Conservation (phyloP, 2,113 vertebrate genomes). For the Syngnathus scovelli region DNA sequence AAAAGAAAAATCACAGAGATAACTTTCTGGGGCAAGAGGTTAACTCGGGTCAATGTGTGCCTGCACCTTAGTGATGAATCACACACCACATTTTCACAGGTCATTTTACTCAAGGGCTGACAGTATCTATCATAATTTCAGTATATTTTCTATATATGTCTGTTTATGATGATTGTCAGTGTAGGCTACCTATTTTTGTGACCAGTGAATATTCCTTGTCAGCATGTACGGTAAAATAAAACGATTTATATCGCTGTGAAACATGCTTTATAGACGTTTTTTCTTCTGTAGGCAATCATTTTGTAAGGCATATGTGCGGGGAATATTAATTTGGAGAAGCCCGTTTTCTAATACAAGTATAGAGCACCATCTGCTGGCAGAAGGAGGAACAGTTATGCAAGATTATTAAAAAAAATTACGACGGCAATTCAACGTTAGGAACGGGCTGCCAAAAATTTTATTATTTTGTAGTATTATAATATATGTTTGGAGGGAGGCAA, state of each 20-base stretch:
- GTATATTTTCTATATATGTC: background rate
- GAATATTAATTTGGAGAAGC: constrained; percentile 38
- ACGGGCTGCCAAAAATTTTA: background rate
- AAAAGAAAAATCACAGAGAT: too few species aligned
- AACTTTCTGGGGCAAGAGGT: too few species aligned
- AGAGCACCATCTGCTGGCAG: constrained; percentile 61
- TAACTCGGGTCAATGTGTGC: too few species aligned
- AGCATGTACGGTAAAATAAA: background rate
- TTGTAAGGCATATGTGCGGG: constrained; percentile 13
- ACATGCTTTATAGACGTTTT: constrained; percentile 19
- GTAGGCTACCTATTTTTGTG: background rate
- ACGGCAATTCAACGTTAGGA: background rate
- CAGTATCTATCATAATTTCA: too few species aligned
- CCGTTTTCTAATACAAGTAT: constrained; percentile 15
- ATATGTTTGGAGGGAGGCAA: background rate
- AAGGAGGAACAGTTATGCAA: constrained; percentile 10
- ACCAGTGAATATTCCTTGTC: background rate
- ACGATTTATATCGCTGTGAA: constrained; percentile 1
- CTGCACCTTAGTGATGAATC: too few species aligned
- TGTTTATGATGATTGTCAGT: background rate
- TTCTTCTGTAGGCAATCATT: constrained; percentile 42
- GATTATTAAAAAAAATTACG: too few species aligned
- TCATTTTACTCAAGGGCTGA: too few species aligned
- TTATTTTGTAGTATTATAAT: too few species aligned
- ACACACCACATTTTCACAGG: too few species aligned